These are phyloP conservation scores for Sesia apiformis DNA, from an alignment of 2,888 invertebrate genomes.

Conservation along the genomic window DNA sequence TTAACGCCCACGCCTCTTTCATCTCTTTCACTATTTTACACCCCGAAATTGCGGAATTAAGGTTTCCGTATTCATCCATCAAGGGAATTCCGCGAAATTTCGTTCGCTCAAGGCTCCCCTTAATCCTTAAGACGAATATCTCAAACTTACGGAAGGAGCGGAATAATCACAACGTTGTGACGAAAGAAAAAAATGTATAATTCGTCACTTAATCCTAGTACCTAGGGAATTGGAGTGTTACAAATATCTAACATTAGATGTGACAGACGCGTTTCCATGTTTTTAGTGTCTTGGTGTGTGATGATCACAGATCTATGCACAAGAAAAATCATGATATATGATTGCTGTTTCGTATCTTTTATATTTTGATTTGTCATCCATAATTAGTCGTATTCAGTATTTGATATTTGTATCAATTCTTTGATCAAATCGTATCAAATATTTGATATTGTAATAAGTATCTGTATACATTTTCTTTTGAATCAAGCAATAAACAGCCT, in stretches of 20 bases:
- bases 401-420: no score
- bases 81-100: conserved; percentile 62
- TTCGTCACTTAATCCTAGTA: conserved; percentile 63
- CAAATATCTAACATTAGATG: conserved; percentile 55
- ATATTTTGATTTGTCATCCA: no score
- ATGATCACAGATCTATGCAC: no score
- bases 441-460: no score
- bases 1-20: conserved; percentile 25
- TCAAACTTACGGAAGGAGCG: conserved; percentile 61
- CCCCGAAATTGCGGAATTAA: conserved; percentile 56
- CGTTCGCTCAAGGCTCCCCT: conserved; percentile 53
- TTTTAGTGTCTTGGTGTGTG: neutral
- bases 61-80: conserved; percentile 63
- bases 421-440: no score
- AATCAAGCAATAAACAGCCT: no score
- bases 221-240: conserved; percentile 40
- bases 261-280: conserved; percentile 30
- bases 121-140: conserved; percentile 71
- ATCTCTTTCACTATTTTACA: conserved; percentile 51
- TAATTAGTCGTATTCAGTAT: no score
- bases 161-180: conserved; percentile 62
- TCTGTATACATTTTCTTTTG: no score
- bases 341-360: no score
- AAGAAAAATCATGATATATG: no score
- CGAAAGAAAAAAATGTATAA: conserved; percentile 60